phyloP scores from a whole-genome alignment of 2,113 vertebrate genomes.

The Etheostoma spectabile region DNA sequence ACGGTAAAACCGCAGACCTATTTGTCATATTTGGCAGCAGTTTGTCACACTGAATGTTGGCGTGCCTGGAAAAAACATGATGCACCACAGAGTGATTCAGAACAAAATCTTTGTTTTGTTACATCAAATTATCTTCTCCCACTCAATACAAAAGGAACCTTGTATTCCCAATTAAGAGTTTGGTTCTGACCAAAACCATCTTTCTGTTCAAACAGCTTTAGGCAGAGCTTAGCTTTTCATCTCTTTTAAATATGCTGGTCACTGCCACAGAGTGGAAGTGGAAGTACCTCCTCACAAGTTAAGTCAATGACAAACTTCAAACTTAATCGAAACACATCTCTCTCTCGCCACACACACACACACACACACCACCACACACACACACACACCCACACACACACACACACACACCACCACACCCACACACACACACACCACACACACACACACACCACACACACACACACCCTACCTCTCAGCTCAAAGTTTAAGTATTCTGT shows the following conservation, averaged over 20 bases:
- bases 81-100: not conserved
- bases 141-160: not conserved
- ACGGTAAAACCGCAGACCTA: slow-evolving; percentile 32
- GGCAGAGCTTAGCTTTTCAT: not conserved
- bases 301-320: slow-evolving; percentile 64
- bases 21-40: slow-evolving; percentile 58
- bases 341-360: not conserved
- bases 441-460: slow-evolving; percentile 10
- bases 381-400: slow-evolving; percentile 9
- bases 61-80: not conserved
- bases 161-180: not conserved
- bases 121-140: slow-evolving; percentile 20
- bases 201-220: slow-evolving; percentile 25
- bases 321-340: slow-evolving; percentile 57
- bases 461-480: slow-evolving; percentile 20
- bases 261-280: slow-evolving; percentile 19
- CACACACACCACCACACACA: slow-evolving; percentile 29
- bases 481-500: slow-evolving; percentile 50
- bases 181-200: slow-evolving; percentile 16
- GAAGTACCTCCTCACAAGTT: slow-evolving; percentile 38
- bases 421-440: not conserved
- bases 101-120: slow-evolving; percentile 30
- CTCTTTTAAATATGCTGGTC: slow-evolving; percentile 40
- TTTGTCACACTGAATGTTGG: slow-evolving; percentile 41
- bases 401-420: slow-evolving; percentile 24